Conservation (phyloP, 2,888 invertebrate species). For the Mythimna lalbum region DNA sequence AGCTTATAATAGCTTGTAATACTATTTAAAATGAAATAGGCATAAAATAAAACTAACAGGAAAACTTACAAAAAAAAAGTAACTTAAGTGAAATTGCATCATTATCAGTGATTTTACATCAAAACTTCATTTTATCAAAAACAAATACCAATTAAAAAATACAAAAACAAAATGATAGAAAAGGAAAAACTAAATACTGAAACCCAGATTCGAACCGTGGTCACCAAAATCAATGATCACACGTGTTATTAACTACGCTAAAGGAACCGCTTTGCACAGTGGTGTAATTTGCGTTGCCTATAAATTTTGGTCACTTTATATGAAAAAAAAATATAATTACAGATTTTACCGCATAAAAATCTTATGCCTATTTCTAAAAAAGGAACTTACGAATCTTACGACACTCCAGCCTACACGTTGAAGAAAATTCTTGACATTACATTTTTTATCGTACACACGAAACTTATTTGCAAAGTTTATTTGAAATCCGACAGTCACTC, state of each 20-base stretch:
- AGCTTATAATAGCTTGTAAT: no score
- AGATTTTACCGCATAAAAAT: rapidly evolving
- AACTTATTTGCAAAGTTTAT: background rate
- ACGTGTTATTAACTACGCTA: conserved; percentile 69
- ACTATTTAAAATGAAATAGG: background rate
- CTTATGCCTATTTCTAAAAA: background rate
- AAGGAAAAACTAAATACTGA: conserved; percentile 43
- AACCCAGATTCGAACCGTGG: conserved; percentile 76
- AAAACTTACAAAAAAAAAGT: background rate
- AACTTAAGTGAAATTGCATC: conserved; percentile 8
- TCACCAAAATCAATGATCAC: conserved; percentile 64
- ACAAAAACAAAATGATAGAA: conserved; percentile 44
- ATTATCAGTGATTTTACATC: conserved; percentile 7
- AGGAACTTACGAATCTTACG: conserved; percentile 32
- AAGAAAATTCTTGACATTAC: conserved; percentile 40
- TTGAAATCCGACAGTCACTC: background rate
- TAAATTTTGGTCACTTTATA: conserved; percentile 26
- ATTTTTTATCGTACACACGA: conserved; percentile 31
- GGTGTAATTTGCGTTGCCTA: conserved; percentile 61
- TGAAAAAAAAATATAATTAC: conserved; percentile 46
- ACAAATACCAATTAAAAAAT: conserved; percentile 18
- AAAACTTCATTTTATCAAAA: background rate
- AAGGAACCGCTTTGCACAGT: conserved; percentile 45
- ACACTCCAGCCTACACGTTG: conserved; percentile 42
- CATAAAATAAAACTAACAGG: background rate